Conservation (phyloP, 2,113 vertebrate genomes). For the Bucco capensis region DNA sequence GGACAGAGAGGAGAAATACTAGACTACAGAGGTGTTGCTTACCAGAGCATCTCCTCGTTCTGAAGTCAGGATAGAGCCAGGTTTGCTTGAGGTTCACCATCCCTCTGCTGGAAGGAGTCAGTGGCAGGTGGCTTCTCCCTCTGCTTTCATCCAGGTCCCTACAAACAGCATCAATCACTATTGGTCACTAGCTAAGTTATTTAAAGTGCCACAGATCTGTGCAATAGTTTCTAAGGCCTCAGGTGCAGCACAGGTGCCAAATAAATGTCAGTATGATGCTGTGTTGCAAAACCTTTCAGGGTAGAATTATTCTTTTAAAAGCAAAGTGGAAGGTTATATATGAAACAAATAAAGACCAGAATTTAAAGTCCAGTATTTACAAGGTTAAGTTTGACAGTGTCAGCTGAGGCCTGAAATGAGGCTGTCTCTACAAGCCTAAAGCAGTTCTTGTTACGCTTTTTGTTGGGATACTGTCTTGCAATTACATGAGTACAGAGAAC, state of each 20-base stretch:
- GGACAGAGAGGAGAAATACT: not conserved
- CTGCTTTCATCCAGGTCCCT: not conserved
- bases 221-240: not conserved
- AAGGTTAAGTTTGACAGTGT: not conserved
- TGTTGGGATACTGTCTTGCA: not conserved
- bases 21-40: not conserved
- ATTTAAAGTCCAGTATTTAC: not conserved
- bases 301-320: not conserved
- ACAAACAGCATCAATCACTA: not conserved
- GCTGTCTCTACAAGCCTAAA: not conserved
- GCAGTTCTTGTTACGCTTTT: not conserved
- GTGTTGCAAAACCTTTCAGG: not conserved
- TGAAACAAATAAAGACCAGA: not conserved
- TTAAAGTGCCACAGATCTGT: constrained; percentile 6
- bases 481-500: not conserved
- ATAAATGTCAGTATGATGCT: not conserved
- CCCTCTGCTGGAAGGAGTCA: not conserved
- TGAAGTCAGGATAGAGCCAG: accelerated
- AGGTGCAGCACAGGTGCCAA: not conserved
- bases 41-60: not conserved
- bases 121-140: not conserved
- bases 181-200: not conserved
- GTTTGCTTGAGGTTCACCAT: not conserved
- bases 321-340: not conserved
- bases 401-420: not conserved